These are phyloP conservation scores for Enteromius trimaculatus DNA, from an alignment of 2,797 vertebrate genomes.

Conservation along the genomic window DNA sequence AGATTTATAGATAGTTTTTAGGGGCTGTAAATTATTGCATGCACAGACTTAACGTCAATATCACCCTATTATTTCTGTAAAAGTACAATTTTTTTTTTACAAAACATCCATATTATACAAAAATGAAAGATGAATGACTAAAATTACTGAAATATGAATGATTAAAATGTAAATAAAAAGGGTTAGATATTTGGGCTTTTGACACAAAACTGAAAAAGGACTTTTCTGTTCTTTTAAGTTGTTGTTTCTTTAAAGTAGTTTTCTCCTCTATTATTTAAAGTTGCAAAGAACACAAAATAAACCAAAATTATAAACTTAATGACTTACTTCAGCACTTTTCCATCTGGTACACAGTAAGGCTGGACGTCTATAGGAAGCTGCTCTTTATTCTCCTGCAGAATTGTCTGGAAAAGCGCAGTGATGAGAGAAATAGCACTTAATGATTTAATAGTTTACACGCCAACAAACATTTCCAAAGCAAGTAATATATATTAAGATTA, in stretches of 20 bases:
- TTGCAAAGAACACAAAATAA: not conserved
- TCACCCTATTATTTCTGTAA: no score
- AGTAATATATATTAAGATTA: not conserved
- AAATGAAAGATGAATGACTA: not conserved
- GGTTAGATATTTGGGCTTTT: not conserved
- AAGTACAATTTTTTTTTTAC: not conserved
- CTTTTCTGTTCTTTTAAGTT: no score
- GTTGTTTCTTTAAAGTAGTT: no score
- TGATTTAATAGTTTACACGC: not conserved
- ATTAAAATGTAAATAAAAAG: not conserved
- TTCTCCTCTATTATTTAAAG: not conserved
- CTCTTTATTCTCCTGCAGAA: slow-evolving; percentile 87
- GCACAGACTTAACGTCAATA: not conserved
- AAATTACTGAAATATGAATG: not conserved
- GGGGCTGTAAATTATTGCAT: not conserved
- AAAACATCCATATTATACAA: not conserved
- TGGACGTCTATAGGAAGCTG: slow-evolving; percentile 78
- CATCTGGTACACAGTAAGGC: slow-evolving; percentile 63
- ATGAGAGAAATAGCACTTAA: not conserved
- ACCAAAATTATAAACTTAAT: not conserved
- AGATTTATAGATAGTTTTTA: not conserved
- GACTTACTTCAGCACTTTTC: slow-evolving; percentile 86
- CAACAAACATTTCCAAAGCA: not conserved
- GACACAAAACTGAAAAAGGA: not conserved
- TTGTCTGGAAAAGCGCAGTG: slow-evolving; percentile 72